Base-by-base conservation (phyloP, 2,113 vertebrate genomes). In the Dipodomys stephensi region DNA sequence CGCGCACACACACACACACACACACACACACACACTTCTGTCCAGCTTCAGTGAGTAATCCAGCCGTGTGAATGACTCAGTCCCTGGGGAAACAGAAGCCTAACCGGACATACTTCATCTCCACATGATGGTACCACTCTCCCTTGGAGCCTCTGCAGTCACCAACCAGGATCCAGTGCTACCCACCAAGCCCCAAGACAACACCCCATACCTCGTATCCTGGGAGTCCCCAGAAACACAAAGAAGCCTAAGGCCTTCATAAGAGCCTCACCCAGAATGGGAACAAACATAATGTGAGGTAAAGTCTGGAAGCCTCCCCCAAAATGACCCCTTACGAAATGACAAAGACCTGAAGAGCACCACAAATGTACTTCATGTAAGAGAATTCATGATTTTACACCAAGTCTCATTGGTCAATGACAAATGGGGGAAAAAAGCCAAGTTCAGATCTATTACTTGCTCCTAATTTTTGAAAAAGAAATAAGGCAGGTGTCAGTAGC, bases 291-390 rank as follows among this genome's bases (percentile, higher is more conserved):
- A 77, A 68, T 23, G 77, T 9, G 73, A 93, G 32, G 15, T 44
- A 46, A 90, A 57, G 53, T 81, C 92, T 73, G n/a, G 78, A 84
- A 81, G 80, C 46, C n/a, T 35, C 49, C 35, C n/a, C 25, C 64
- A 44, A 60, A 30, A n/a, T 35, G 80, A 80, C 39, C 39, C 28
- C 30, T 87, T 89, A n/a, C 7, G 2, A 80, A 89, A 69, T 87
- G 72, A 74, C 72, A 78, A 74, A 85, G 78, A 68, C 44, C 35
- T 27, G 10, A 2, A 2, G 67, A 71, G 28, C 80, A 65, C 72
- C 32, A 68, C 72, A 90, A 53, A 25, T 57, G 5, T 28, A 67
- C 76, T 67, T 84, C 35, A 74, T 68, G 69, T 79, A 76, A 79
- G 2, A 82, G 90, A 90, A 84, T 72, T 62, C 53, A 60, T 23